Percentiles rank a stretch among this genome's conserved stretches.
Conservation (phyloP, 2,113 vertebrate species). For the Chinchilla lanigera region DNA sequence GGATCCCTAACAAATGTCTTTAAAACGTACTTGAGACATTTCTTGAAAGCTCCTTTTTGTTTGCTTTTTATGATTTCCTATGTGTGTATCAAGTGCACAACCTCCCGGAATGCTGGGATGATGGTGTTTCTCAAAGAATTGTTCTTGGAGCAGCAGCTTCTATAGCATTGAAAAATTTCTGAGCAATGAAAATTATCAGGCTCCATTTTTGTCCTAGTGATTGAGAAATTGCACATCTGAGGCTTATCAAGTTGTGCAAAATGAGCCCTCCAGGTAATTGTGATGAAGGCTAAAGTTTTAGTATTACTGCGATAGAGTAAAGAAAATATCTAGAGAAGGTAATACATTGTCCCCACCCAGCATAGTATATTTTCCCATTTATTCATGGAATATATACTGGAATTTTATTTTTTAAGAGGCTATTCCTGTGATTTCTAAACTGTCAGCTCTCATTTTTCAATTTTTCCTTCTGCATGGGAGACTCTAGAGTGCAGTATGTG, state of each 20-base stretch:
- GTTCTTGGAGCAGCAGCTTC: background rate
- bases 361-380: background rate
- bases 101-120: background rate
- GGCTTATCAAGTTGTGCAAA: background rate
- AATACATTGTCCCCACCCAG: background rate
- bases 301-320: slow-evolving; percentile 3
- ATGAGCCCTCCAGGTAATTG: background rate
- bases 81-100: background rate
- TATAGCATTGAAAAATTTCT: background rate
- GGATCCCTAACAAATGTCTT: slow-evolving; percentile 7
- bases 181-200: background rate
- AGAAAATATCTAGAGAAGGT: background rate
- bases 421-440: background rate
- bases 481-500: background rate
- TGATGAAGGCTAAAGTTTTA: background rate
- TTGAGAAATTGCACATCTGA: background rate
- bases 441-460: background rate
- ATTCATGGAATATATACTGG: background rate
- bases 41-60: background rate
- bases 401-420: background rate
- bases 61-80: background rate
- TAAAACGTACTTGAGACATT: background rate
- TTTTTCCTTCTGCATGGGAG: background rate
- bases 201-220: background rate
- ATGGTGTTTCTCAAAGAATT: background rate